phyloP scores from a whole-genome alignment of 2,888 invertebrate genomes.

The Tenthredo amoena region DNA sequence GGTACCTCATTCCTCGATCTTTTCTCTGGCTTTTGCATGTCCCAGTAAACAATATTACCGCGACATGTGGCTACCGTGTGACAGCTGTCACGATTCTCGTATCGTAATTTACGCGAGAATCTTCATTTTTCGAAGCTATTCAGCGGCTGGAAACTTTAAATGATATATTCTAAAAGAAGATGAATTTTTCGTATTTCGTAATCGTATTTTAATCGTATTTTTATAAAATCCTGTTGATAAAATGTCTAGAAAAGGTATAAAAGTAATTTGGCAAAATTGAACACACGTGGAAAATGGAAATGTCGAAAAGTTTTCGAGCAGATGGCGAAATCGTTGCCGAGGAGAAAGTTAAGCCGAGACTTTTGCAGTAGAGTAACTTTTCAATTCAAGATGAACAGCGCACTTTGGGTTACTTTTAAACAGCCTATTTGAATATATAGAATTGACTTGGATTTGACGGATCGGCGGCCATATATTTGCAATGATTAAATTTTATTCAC shows the following conservation, averaged over 20 bases:
- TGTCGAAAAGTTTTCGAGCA: background rate
- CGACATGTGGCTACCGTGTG: constrained; percentile 20
- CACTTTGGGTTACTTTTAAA: background rate
- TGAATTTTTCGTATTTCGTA: too few relatives aligned
- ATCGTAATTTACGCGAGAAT: background rate
- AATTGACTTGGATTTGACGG: background rate
- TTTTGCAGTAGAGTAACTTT: constrained; percentile 13
- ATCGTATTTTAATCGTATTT: background rate
- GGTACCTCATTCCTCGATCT: background rate
- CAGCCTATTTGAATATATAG: constrained; percentile 10
- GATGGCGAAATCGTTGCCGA: constrained; percentile 23
- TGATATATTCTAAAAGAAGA: background rate
- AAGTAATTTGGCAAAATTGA: constrained; percentile 23
- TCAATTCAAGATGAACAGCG: constrained; percentile 6
- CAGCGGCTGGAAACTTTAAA: background rate
- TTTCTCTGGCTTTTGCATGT: background rate
- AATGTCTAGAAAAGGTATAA: background rate
- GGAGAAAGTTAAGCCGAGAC: constrained; percentile 21
- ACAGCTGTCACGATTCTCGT: constrained; percentile 23
- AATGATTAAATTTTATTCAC: background rate
- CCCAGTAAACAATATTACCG: constrained; percentile 15
- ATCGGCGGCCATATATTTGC: background rate
- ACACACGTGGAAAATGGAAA: constrained; percentile 17
- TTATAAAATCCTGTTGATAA: background rate
- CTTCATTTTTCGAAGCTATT: constrained; percentile 1